Base-by-base conservation (phyloP, 2,888 invertebrate genomes). In the Torymus tubicola region DNA sequence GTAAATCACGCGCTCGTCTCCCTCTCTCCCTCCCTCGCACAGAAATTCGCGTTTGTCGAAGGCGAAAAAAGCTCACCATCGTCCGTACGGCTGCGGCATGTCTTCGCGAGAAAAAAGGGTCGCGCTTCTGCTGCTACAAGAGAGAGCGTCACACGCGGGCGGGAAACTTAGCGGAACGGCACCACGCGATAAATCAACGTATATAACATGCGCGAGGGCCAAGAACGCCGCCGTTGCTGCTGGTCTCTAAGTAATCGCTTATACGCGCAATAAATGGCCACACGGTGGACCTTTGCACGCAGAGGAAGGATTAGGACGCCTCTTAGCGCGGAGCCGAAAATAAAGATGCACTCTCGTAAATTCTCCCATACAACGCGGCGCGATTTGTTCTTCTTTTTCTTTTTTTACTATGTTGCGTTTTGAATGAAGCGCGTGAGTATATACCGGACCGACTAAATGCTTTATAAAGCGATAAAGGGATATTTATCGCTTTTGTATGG, bases 161-260 rank as follows among this genome's bases (percentile, higher is more conserved):
- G 31, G 13, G 8, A 64, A 55, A 31, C 12, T 12, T 8, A 71
- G 31, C 11, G 52, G 8, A 61, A 24, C 55, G 24, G 42, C 68
- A 13, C 14, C 4, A 14, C 61, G 53, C 53, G 74, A 50, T 61
- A 70, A 74, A 65, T 80, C 57, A 73, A 58, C 76, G 24, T 18
- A 63, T 63, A 61, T 67, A 60, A 16, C 55, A 21, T 14, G 16
- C 12, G 24, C 55, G 16, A 55, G 1, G 55, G 55, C 73, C 8
- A 42, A 42, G 42, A 50, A 69, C 65, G 31, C 16, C 57, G 55
- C 50, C 21, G 21, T 21, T 21, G 31, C 31, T 8, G 21, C 16
- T 71, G 80, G 76, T 73, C 81, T 76, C 70, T 76, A 74, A 83
- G 83, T 83, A 84, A 83, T 86, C 85, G 84, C 82, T 84, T 86